Conservation (phyloP, 2,888 invertebrate genomes). For the Luperina nickerlii region DNA sequence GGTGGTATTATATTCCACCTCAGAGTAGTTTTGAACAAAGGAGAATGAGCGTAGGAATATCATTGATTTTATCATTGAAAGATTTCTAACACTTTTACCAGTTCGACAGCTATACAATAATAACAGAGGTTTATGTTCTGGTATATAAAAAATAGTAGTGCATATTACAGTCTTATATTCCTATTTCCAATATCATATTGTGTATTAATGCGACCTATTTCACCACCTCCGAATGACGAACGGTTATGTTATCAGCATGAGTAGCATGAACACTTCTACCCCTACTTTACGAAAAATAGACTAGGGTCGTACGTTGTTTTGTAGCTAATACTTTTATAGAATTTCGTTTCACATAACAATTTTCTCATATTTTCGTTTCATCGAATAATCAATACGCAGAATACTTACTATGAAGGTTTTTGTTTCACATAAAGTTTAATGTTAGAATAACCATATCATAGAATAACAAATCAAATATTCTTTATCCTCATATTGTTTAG, state of each 20-base stretch:
- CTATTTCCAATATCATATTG: slow-evolving; percentile 5
- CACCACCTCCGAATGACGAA: background rate
- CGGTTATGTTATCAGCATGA: background rate
- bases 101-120: background rate
- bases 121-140: background rate
- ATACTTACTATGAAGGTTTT: too few relatives aligned
- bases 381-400: too few relatives aligned
- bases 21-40: background rate
- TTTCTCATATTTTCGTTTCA: too few relatives aligned
- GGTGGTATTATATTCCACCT: background rate
- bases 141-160: background rate
- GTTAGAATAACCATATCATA: too few relatives aligned
- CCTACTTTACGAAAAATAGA: too few relatives aligned
- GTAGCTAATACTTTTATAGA: too few relatives aligned
- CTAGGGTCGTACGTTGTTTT: too few relatives aligned
- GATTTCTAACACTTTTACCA: background rate
- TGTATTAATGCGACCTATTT: background rate
- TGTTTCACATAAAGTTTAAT: too few relatives aligned
- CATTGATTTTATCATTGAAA: background rate
- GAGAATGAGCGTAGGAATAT: background rate
- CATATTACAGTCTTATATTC: slow-evolving; percentile 3
- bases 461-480: too few relatives aligned
- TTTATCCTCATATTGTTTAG: too few relatives aligned
- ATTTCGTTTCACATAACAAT: too few relatives aligned
- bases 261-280: too few relatives aligned